Base-by-base conservation (phyloP, 2,888 invertebrate genomes). In the Quadroppia sp. region DNA sequence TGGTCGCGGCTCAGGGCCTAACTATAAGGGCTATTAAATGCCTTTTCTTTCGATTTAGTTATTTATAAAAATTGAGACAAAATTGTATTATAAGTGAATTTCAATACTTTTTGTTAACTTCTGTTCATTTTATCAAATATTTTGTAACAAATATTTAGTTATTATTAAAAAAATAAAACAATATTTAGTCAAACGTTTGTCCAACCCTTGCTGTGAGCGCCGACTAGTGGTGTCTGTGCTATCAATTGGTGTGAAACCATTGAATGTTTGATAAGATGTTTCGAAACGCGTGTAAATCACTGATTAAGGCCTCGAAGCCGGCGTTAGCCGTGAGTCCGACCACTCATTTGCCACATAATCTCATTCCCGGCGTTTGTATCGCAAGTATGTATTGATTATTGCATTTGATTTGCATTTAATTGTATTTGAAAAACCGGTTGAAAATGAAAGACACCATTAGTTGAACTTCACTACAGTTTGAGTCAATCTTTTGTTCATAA, bases 231-330 rank as follows among this genome's bases (percentile, higher is more conserved):
- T 4, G 6, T 36, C 36, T 36, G 36, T 36, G 6, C 6, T 7
- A 11, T 36, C 6, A 36, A 36, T 11, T 7, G 36, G 4, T 36
- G 36, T 36, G 45, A 9, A 45, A 45, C n/a, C n/a, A n/a, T n/a
- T n/a, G n/a, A 56, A 77, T 77, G 77, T 69, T 77, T n/a, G n/a
- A n/a, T 42, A 67, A 67, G 40, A 75, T 76, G 56, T 77, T 75
- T 72, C 74, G 75, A 48, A 76, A 75, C 48, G 73, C 75, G 42
- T 77, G 77, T 72, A 70, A 75, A 20, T 48, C 72, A 36, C 64
- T 77, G 69, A 73, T 77, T 48, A 76, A 76, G 67, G 74, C 74
- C 71, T 74, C 76, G 23, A 77, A 77, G 17, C 45, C 45, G 9
- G 17, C 17, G 17, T 9, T 45, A 15, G 17, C 13, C 15, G 45